Evolutionary conservation across 2,888 invertebrate species (phyloP).

Genomic region (Hybos culiciformis): DNA sequence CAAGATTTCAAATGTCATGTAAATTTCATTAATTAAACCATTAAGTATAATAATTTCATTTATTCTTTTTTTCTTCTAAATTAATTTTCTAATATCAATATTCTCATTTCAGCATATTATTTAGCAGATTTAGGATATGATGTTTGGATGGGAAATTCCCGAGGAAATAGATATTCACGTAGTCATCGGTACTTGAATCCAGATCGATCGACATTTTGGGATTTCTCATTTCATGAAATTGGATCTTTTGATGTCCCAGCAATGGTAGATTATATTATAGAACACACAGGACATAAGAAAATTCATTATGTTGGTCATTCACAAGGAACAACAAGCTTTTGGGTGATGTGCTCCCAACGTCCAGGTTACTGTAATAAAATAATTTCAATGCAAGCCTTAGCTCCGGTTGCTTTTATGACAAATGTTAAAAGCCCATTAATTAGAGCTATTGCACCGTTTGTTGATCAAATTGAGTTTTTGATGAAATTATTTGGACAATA

Average conservation of each 20-base stretch:
- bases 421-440: constrained; percentile 25
- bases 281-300: constrained; percentile 28
- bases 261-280: constrained; percentile 36
- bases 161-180: constrained; percentile 17
- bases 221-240: constrained; percentile 39
- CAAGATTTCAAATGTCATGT: too few species aligned
- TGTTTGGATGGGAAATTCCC: constrained; percentile 17
- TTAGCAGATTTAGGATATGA: constrained; percentile 18
- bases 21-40: too few species aligned
- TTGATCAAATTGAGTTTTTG: constrained; percentile 8
- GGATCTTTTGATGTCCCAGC: constrained; percentile 42
- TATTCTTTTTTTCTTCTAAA: background rate
- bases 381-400: constrained; percentile 33
- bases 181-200: constrained; percentile 11
- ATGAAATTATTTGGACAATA: constrained; percentile 16
- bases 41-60: too few species aligned
- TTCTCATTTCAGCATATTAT: constrained; percentile 16
- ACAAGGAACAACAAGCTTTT: constrained; percentile 36
- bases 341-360: constrained; percentile 26
- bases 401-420: constrained; percentile 36
- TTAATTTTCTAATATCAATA: background rate
- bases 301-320: constrained; percentile 43
- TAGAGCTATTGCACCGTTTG: constrained; percentile 29
- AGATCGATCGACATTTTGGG: constrained; percentile 10
- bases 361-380: constrained; percentile 36